Evolutionary conservation across 30 jellyfish, hydroid and myxozoan species (phyloP).

Genomic region (Turritopsis dohrnii): DNA sequence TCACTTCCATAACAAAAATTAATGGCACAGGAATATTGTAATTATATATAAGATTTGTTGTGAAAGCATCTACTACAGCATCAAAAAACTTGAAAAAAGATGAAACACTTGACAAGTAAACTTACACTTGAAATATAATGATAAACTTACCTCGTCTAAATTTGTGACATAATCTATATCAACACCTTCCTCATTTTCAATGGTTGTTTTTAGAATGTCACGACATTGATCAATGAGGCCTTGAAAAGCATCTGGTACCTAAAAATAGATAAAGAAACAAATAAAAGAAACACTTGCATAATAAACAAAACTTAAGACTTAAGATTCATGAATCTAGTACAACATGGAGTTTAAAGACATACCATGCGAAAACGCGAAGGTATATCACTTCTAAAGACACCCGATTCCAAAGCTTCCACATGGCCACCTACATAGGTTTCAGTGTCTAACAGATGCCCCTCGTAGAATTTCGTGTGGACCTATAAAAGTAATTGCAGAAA

Average conservation of each 20-base stretch:
- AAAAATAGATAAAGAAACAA: background rate
- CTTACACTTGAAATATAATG: background rate
- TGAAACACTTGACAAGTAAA: too few relatives aligned
- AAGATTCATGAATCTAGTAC: too few relatives aligned
- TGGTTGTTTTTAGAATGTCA: slow-evolving; percentile 67
- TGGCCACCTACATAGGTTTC: slow-evolving; percentile 99
- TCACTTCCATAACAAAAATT: too few relatives aligned
- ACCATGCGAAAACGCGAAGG: slow-evolving; percentile 84
- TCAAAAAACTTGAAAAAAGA: too few relatives aligned
- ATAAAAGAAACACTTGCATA: too few relatives aligned
- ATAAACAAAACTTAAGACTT: too few relatives aligned
- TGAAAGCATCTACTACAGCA: too few relatives aligned
- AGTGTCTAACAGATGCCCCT: slow-evolving; percentile 91
- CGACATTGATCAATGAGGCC: slow-evolving; percentile 47
- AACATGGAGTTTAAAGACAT: slow-evolving; percentile 16
- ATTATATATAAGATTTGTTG: too few relatives aligned
- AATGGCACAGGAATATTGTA: too few relatives aligned
- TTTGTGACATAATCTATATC: slow-evolving; percentile 72
- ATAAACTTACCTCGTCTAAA: slow-evolving; percentile 59
- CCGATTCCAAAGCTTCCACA: slow-evolving; percentile 97
- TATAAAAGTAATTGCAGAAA: background rate
- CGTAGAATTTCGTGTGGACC: slow-evolving; percentile 70
- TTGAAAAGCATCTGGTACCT: slow-evolving; percentile 87
- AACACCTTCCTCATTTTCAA: slow-evolving; percentile 76
- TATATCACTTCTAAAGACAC: slow-evolving; percentile 93